Evolutionary conservation across 2,113 vertebrate species (phyloP), one percentile per base, ranked within the genome.

Genomic region (Cranoglanis bouderius): DNA sequence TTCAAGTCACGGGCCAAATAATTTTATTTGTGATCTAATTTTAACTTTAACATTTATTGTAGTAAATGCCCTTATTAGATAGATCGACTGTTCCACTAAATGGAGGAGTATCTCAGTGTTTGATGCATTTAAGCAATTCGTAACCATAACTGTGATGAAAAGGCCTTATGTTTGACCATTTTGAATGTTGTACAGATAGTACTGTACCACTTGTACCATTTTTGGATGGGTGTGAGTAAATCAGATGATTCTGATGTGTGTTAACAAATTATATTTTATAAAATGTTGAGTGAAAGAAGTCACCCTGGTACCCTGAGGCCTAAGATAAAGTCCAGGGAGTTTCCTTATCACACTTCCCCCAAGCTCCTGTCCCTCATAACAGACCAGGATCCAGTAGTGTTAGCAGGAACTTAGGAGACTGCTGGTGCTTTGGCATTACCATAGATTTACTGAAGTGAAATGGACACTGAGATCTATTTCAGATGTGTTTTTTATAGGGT

Each of bases 171-270:
- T 83, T 35, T 84, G 57, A 49, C 29, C 26, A 38, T 80, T 46
- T 43, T 63, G 46, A 88, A 70, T 18, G 24, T 81, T 57, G 78
- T 88, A 82, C 63, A 88, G 24, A 57, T 43, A 24, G 63, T 75
- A 67, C 82, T 35, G 59, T 32, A 4, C 78, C 63, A 13, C 4
- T 78, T 78, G 84, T 72, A 86, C 84, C 87, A 90, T 91, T 87
- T n/a, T 90, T 74, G 55, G 49, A 84, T 86, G 85, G 87, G 40
- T 87, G 74, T 88, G 63, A 38, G 51, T 86, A 80, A 63, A 70
- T 88, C 90, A 90, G 89, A 87, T 88, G 70, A 40, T 81, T 87
- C 81, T 90, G 87, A 87, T 75, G 8, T 83, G 21, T 84, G 51
- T 78, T 51, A 35, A 40, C 57, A 38, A 77, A 75, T 32, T 0